Conservation (phyloP, 2,797 vertebrate species). For the Peromyscus nudipes region DNA sequence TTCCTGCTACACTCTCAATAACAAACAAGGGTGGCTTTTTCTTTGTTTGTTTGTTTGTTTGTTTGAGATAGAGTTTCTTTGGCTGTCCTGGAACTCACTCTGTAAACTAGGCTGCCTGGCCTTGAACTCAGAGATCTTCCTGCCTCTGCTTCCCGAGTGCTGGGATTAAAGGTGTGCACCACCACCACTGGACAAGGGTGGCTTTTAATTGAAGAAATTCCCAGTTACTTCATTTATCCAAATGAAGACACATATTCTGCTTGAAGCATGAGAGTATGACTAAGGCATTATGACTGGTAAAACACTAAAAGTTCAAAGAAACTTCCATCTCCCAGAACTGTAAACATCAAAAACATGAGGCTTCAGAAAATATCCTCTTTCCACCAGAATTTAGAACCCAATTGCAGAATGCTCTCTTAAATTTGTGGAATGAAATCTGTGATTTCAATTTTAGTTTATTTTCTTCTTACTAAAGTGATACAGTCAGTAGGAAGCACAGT, state of each 20-base stretch:
- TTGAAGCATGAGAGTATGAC: background rate
- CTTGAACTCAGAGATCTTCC: background rate
- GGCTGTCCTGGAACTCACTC: background rate
- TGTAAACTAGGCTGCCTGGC: background rate
- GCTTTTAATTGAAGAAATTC: background rate
- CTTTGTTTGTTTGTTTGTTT: background rate
- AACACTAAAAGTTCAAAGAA: constrained; percentile 1
- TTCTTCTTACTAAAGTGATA: background rate
- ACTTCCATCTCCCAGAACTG: background rate
- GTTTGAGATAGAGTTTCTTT: background rate
- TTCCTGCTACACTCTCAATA: background rate
- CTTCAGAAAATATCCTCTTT: background rate
- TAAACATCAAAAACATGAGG: background rate
- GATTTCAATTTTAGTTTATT: background rate
- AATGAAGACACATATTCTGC: background rate
- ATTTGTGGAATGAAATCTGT: constrained; percentile 54
- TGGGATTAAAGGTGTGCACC: background rate
- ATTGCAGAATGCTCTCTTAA: constrained; percentile 13
- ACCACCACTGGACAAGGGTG: background rate
- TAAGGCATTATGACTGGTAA: background rate
- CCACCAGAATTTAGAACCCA: background rate
- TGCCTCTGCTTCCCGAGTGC: background rate
- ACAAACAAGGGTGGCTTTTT: background rate
- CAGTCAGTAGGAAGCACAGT: background rate
- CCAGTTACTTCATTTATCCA: background rate